Evolutionary conservation across 2,797 vertebrate genomes (phyloP).

Genomic region (Paratrypauchen microcephalus): DNA sequence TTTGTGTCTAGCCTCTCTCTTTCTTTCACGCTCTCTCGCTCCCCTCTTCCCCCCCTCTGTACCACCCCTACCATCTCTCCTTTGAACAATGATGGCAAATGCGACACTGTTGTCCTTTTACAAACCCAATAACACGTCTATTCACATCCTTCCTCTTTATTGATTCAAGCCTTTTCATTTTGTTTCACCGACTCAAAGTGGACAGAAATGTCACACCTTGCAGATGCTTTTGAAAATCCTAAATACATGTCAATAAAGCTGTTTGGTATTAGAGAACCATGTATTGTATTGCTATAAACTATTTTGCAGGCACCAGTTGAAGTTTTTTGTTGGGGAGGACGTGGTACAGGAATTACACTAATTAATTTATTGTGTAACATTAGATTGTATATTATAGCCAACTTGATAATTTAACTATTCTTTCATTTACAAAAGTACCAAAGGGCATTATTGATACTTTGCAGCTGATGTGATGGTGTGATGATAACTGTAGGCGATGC

Average conservation of each 20-base stretch:
- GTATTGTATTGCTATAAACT: neutral
- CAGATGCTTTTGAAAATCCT: neutral
- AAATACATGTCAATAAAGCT: neutral
- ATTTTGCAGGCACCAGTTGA: too few species aligned
- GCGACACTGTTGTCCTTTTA: neutral
- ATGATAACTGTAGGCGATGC: too few species aligned
- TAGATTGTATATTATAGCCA: neutral
- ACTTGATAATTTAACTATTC: neutral
- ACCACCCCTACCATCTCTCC: neutral
- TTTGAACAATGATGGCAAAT: slow-evolving; percentile 4
- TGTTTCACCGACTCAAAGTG: slow-evolving; percentile 2
- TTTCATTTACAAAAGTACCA: neutral
- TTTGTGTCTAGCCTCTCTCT: too few species aligned
- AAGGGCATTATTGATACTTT: neutral
- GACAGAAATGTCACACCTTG: neutral
- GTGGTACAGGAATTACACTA: too few species aligned
- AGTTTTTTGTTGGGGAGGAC: too few species aligned
- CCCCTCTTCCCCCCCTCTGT: neutral
- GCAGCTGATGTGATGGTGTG: too few species aligned
- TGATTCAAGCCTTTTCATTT: slow-evolving; percentile 17
- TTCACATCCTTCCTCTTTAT: slow-evolving; percentile 12
- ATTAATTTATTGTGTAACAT: too few species aligned
- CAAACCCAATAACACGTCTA: slow-evolving; percentile 1
- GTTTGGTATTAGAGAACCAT: neutral
- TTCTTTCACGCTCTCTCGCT: neutral